Evolutionary conservation across 2,113 vertebrate species (phyloP), one percentile per base, ranked within the genome.

Genomic region (Etheostoma cragini): DNA sequence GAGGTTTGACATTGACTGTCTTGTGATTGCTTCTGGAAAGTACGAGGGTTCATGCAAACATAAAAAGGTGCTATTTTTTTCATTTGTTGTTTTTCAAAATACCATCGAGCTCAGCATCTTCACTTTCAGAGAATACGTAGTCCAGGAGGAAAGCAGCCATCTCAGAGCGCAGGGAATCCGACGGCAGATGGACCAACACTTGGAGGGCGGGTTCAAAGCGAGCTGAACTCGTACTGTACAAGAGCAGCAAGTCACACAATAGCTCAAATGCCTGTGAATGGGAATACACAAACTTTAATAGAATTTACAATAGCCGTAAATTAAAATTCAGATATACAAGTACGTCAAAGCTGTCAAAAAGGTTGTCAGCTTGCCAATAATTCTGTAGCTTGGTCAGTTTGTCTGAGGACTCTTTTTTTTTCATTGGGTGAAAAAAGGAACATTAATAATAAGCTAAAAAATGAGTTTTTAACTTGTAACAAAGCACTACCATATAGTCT

Each of bases 61-160:
- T 38, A 38, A 38, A 38, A 38, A 21, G 38, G 22, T 10, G 61
- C 30, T 67, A 22, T 3, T 49, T 47, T 57, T 53, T 74, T 11
- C 57, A 63, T 7, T 65, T 49, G 17, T 17, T 75, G 53, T 62
- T 62, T 60, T 60, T 60, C 52, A 63, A 53, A 64, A 33, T 88
- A 91, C 91, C 87, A n/a, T 61, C 16, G 12, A 73, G 46, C 8
- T 79, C 80, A 6, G 85, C 79, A 56, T 94, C 90, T 5, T 95
- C 90, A 3, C 75, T 1, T 3, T 95, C 95, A 7, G 80, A 84
- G 88, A 98, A 98, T 82, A 98, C 78, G 0, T 95, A 96, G 87
- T 98, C 97, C 88, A 98, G 77, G 26, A 98, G 92, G 80, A 97
- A 97, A 54, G 95, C 94, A 0, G 96, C 95, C 90, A 98, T 81